Percentiles rank a stretch among this genome's conserved stretches.
phyloP scores from a whole-genome alignment of 1,140 invertebrate species.

The Schlechtendalia chinensis region DNA sequence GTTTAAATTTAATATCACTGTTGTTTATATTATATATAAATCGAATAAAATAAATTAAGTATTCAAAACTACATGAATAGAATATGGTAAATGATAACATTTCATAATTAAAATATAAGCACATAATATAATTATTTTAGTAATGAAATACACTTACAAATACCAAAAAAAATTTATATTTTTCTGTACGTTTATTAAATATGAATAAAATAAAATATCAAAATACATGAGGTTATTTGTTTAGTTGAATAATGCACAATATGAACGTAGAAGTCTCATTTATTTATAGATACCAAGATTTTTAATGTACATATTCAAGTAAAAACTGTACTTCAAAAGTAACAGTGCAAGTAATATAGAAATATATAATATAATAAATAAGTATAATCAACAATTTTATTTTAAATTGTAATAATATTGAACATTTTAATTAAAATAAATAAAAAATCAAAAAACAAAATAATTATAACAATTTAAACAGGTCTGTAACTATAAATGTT shows the following conservation, averaged over 20 bases:
- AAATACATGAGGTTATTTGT: not conserved
- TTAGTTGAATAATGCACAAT: not conserved
- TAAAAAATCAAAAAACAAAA: not conserved
- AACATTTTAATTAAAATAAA: constrained; percentile 9
- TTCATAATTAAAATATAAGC: too few species aligned
- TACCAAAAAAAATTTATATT: too few species aligned
- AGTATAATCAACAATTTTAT: constrained; percentile 19
- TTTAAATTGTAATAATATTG: not conserved
- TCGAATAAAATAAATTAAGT: too few species aligned
- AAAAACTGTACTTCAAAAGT: constrained; percentile 31
- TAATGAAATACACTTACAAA: too few species aligned
- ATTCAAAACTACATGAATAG: too few species aligned
- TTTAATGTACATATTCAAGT: constrained; percentile 32
- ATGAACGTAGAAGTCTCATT: constrained; percentile 20
- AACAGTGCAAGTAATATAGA: constrained; percentile 31
- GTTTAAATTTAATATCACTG: too few species aligned
- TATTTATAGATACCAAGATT: constrained; percentile 40
- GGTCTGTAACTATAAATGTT: not conserved
- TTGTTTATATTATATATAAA: too few species aligned
- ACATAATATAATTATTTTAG: too few species aligned
- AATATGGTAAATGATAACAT: too few species aligned
- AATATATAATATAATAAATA: constrained; percentile 44
- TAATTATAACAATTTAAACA: not conserved
- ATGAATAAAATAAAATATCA: too few species aligned
- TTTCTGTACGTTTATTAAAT: too few species aligned